Conservation (phyloP, 2,888 invertebrate genomes). For the Cryptosula pallasiana region DNA sequence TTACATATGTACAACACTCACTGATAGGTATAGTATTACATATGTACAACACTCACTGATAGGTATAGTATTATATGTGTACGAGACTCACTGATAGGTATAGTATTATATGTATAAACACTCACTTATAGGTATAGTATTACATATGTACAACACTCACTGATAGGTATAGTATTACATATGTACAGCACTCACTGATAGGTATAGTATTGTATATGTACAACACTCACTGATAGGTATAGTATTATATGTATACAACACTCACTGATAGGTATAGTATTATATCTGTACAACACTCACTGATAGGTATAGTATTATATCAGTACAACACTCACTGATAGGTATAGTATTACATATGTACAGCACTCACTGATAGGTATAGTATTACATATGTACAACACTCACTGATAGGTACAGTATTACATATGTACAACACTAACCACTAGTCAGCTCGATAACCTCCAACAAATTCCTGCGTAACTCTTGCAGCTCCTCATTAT, state of each 20-base stretch:
- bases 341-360: background rate
- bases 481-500: background rate
- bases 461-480: background rate
- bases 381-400: background rate
- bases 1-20: background rate
- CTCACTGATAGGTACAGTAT: background rate
- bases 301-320: too few relatives aligned
- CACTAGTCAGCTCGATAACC: constrained; percentile 13
- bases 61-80: background rate
- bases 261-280: background rate
- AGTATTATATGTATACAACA: too few relatives aligned
- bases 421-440: background rate
- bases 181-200: background rate
- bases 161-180: too few relatives aligned
- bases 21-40: too few relatives aligned
- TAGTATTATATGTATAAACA: too few relatives aligned
- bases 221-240: background rate
- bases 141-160: background rate
- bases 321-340: background rate
- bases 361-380: background rate
- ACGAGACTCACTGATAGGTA: background rate
- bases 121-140: background rate
- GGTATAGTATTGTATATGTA: background rate
- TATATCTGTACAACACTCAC: background rate
- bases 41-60: background rate